Evolutionary conservation across 2,888 invertebrate species (phyloP), one percentile per base, ranked within the genome.

Genomic region (Microctonus brassicae): DNA sequence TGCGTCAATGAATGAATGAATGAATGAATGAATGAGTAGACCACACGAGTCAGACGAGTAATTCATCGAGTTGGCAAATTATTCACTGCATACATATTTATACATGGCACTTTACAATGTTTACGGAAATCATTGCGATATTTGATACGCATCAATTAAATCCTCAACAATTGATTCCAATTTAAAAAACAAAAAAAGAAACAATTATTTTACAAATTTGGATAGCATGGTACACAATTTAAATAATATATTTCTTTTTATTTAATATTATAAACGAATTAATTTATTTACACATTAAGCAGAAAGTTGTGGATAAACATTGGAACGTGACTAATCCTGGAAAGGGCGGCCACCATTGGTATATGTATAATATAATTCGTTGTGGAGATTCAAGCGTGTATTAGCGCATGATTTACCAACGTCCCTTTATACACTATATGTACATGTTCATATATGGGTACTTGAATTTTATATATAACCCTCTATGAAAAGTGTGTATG

Each of bases 401-500:
- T 76, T 72, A 70, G 73, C 63, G 20, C 72, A 61, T 72, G 73
- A 72, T 76, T 75, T 66, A 69, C 55, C 72, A 63, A 60, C 13
- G 55, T n/a, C 57, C 55, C 67, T 10, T 22, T 4, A 57, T 26
- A 53, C 42, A 57, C 47, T 66, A 66, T 33, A 60, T 62, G 68
- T 60, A 68, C 57, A 33, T 34, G 36, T 57, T 52, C 29, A 58
- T 57, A 36, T 61, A 52, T 47, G 26, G 7, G 29, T 11, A 57
- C 47, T 58, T 58, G 22, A 65, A 64, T 57, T 53, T 17, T 73
- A 70, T 70, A 71, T 78, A 61, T 64, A n/a, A n/a, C n/a, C 75
- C 71, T 75, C 78, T 74, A 68, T 70, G 70, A 75, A 80, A 80
- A 80, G 78, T 79, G 77, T 77, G 73, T 79, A 75, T 68, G 52